Evolutionary conservation across 2,888 invertebrate species (phyloP).

Genomic region (Tetanocera ferruginea): DNA sequence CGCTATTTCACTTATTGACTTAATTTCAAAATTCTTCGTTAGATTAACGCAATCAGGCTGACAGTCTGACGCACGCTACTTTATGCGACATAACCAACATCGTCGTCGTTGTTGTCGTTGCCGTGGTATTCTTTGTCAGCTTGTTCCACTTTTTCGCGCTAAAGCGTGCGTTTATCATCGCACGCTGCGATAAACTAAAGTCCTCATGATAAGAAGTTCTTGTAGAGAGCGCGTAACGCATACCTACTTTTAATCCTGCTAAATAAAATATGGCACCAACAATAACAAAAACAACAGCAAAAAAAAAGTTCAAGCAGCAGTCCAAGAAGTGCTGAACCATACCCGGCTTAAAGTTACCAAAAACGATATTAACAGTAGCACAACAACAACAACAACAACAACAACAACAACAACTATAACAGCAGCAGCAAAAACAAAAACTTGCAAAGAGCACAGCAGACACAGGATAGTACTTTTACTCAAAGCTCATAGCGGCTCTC

Average conservation of each 20-base stretch:
- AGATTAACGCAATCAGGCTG: neutral
- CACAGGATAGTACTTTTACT: no score
- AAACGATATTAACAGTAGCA: neutral
- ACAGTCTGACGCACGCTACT: neutral
- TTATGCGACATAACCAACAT: neutral
- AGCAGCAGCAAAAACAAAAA: no score
- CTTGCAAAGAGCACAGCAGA: no score
- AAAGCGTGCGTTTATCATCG: conserved; percentile 11
- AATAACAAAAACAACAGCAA: neutral
- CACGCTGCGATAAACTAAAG: neutral
- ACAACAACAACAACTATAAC: no score
- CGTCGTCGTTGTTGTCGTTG: neutral
- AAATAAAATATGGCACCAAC: neutral
- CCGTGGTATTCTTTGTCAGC: neutral
- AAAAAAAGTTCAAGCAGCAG: neutral
- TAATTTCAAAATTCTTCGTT: neutral
- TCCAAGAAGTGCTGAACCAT: neutral
- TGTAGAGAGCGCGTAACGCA: conserved; percentile 12
- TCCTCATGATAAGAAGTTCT: conserved; percentile 6
- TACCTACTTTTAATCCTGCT: neutral
- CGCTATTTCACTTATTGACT: neutral
- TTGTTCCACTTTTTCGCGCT: neutral
- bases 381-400: neutral
- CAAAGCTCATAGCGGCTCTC: no score
- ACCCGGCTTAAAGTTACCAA: neutral